Base-by-base conservation (phyloP, 2,113 vertebrate species). In the Alligator sinensis region DNA sequence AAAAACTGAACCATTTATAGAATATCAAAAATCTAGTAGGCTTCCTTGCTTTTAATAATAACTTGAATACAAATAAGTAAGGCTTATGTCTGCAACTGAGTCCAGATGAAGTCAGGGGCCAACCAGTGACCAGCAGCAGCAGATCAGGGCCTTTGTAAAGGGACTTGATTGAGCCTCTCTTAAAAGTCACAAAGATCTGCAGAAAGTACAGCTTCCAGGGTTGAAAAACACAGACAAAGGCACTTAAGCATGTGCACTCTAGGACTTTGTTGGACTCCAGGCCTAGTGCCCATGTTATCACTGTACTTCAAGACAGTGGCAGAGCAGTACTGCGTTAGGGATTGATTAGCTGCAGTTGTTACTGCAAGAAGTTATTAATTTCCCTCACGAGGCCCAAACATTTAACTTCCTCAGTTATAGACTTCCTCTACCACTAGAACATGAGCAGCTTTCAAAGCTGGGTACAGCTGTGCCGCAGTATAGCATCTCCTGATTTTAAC, bases 261-360 rank as follows among this genome's bases (percentile, higher is more conserved):
- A 28, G 75, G 54, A 17, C 55, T 27, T 18, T 21, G 22, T 24
- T 76, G 14, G 10, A 8, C 16, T 38, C 77, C 58, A 2, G 72
- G 18, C 38, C 90, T 76, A 15, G 79, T 12, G 8, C 30, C 64
- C 47, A 47, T 47, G 47, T 47, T 47, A 47, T 47, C 47, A 47
- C 47, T 47, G 9, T 47, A 47, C 47, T 34, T 16, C 55, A 68
- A 47, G 21, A 55, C 8, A 58, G 47, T 4, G 6, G 58, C 24
- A 83, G 47, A 59, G 30, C 22, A 2, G 28, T 70, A 18, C n/a
- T 85, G 82, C 17, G 22, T 14, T 0, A 0, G 5, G 25, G 2
- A n/a, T n/a, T 30, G 77, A 64, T 12, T 76, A 17, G 24, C 38
- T 79, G 57, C 77, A 47, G 47, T 47, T 82, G 47, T 57, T 76